Evolutionary conservation across 2,797 vertebrate species (phyloP).

Genomic region (Cheirogaleus major): DNA sequence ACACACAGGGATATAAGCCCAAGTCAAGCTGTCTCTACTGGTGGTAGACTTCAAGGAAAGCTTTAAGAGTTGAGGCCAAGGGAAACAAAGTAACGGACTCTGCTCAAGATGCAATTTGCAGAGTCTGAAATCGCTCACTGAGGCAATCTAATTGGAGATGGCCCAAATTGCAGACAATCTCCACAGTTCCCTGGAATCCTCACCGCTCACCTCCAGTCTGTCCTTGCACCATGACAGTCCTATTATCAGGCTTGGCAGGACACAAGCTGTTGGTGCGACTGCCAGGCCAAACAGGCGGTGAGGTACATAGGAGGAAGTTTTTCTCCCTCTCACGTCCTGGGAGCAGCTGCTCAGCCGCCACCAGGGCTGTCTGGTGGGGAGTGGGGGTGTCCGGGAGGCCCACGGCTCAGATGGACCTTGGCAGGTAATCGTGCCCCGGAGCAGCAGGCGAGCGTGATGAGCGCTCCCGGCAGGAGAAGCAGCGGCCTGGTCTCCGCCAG

Average conservation of each 20-base stretch:
- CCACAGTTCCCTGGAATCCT: slow-evolving; percentile 55
- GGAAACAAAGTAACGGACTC: not conserved
- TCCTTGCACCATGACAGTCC: not conserved
- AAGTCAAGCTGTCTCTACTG: not conserved
- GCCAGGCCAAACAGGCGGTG: slow-evolving; percentile 4
- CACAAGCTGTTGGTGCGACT: not conserved
- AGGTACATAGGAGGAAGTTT: not conserved
- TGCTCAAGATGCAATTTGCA: slow-evolving; percentile 4
- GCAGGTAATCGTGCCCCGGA: slow-evolving; percentile 19
- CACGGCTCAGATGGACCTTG: not conserved
- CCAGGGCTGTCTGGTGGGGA: not conserved
- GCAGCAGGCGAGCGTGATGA: not conserved
- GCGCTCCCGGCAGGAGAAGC: fast-evolving
- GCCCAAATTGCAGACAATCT: slow-evolving; percentile 39
- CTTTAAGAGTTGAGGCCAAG: not conserved
- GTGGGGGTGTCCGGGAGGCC: not conserved
- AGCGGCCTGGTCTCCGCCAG: not conserved
- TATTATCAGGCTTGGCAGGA: slow-evolving; percentile 56
- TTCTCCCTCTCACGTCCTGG: not conserved
- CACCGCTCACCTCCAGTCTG: not conserved
- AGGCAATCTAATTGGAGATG: slow-evolving; percentile 52
- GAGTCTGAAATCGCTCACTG: slow-evolving; percentile 34
- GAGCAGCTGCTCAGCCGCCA: not conserved
- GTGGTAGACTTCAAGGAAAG: not conserved
- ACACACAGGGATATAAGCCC: not conserved